phyloP scores from a whole-genome alignment of 2,888 invertebrate species.

The Clistopyga incitator region DNA sequence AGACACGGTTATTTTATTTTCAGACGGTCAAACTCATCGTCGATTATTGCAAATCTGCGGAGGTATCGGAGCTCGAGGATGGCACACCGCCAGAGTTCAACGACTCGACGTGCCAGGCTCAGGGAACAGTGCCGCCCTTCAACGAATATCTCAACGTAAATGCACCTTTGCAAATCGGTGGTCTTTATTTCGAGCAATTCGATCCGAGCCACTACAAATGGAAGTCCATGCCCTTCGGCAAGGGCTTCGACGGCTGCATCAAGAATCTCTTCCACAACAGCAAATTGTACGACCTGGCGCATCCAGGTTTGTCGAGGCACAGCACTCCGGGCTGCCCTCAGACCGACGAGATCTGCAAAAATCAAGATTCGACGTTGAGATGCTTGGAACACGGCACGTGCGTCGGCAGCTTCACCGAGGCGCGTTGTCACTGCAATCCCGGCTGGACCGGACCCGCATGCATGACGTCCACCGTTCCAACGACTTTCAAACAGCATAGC shows the following conservation, averaged over 20 bases:
- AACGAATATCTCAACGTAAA: conserved; percentile 98
- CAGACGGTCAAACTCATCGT: conserved; percentile 95
- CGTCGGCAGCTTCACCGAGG: conserved; percentile 94
- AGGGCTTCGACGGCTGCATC: conserved; percentile 98
- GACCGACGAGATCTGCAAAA: conserved; percentile 96
- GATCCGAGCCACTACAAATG: conserved; percentile 95
- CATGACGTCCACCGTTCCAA: conserved; percentile 93
- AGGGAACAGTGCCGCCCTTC: conserved; percentile 96
- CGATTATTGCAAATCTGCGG: conserved; percentile 96
- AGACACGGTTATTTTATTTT: neutral
- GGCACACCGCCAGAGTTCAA: conserved; percentile 95
- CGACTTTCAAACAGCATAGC: conserved; percentile 96
- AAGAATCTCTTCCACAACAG: conserved; percentile 98
- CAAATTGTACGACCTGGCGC: conserved; percentile 97
- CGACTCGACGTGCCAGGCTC: conserved; percentile 95
- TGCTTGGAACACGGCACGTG: conserved; percentile 98
- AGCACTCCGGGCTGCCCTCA: conserved; percentile 96
- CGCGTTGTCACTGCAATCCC: conserved; percentile 96
- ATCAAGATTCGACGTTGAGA: conserved; percentile 93
- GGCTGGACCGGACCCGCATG: conserved; percentile 98
- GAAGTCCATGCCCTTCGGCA: conserved; percentile 95
- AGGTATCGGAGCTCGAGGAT: conserved; percentile 95
- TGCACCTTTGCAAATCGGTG: conserved; percentile 97
- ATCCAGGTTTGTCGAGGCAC: conserved; percentile 94
- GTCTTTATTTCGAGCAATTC: conserved; percentile 94